These are phyloP conservation scores for Poeciliopsis retropinna DNA, from an alignment of 2,113 vertebrate species.

Conservation along the genomic window DNA sequence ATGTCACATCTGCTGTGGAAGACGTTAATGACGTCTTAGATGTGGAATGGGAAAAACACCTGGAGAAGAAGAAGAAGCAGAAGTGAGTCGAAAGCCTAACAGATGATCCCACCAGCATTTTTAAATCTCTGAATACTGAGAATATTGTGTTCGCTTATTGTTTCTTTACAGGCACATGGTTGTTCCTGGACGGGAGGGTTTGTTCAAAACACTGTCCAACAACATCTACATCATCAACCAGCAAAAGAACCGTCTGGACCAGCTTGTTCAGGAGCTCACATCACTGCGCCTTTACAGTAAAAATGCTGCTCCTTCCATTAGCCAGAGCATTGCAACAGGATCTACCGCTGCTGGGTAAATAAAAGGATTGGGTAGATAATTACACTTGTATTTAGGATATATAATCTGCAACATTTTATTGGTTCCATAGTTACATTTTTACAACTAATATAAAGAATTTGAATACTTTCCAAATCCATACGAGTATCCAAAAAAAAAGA, in stretches of 20 bases:
- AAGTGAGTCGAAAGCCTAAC: conserved; percentile 76
- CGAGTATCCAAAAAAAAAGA: neutral
- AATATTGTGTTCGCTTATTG: neutral
- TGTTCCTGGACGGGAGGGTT: conserved; percentile 89
- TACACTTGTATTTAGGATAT: no score
- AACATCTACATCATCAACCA: conserved; percentile 95
- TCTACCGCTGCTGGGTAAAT: conserved; percentile 1
- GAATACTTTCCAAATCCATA: neutral
- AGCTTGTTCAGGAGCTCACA: conserved; percentile 85
- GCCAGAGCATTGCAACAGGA: conserved; percentile 12
- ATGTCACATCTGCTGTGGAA: conserved; percentile 92
- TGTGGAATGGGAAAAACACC: conserved; percentile 92
- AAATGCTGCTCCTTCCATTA: conserved; percentile 61
- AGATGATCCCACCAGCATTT: neutral
- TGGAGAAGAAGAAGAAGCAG: conserved; percentile 90
- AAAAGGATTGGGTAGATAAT: no score
- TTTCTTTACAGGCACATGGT: conserved; percentile 83
- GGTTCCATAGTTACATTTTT: neutral
- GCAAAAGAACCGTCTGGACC: conserved; percentile 88
- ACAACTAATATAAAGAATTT: neutral
- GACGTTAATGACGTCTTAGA: conserved; percentile 95
- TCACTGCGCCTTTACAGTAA: conserved; percentile 90
- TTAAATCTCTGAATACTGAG: neutral
- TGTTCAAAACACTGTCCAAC: conserved; percentile 92
- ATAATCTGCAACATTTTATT: no score